Evolutionary conservation across 2,113 vertebrate species (phyloP).

Genomic region (Crotalus horridus): DNA sequence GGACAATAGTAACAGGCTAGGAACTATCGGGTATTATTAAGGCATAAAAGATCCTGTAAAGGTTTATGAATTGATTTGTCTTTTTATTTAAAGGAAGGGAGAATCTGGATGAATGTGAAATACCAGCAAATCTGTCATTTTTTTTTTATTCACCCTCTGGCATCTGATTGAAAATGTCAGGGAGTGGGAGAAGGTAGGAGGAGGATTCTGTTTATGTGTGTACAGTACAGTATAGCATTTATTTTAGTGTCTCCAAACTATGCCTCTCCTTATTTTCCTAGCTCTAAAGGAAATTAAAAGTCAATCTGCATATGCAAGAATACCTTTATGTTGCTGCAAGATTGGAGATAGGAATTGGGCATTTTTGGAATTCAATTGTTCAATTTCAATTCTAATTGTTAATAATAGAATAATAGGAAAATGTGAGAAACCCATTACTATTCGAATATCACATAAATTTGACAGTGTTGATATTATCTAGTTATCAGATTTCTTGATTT

Average conservation of each 20-base stretch:
- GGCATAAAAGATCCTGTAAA: neutral
- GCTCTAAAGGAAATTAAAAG: slow-evolving; percentile 4
- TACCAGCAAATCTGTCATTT: slow-evolving; percentile 10
- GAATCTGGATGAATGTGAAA: slow-evolving; percentile 32
- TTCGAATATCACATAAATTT: slow-evolving; percentile 23
- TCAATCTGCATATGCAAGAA: neutral
- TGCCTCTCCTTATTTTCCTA: neutral
- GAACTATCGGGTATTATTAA: neutral
- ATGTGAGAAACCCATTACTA: neutral
- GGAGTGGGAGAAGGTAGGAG: neutral
- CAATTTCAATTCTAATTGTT: neutral
- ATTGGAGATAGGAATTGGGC: neutral
- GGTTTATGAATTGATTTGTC: neutral
- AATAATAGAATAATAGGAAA: slow-evolving; percentile 24
- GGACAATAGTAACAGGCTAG: neutral
- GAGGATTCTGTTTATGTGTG: neutral
- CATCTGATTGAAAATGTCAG: neutral
- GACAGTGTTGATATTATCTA: slow-evolving; percentile 28
- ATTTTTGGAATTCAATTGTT: neutral
- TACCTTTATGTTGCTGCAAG: neutral
- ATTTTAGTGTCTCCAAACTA: neutral
- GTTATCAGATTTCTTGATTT: slow-evolving; percentile 24
- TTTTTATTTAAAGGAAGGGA: slow-evolving; percentile 1
- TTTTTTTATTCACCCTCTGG: neutral
- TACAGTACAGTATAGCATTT: slow-evolving; percentile 43